phyloP scores from a whole-genome alignment of 2,113 vertebrate genomes.

The Leptobrachium leishanense region DNA sequence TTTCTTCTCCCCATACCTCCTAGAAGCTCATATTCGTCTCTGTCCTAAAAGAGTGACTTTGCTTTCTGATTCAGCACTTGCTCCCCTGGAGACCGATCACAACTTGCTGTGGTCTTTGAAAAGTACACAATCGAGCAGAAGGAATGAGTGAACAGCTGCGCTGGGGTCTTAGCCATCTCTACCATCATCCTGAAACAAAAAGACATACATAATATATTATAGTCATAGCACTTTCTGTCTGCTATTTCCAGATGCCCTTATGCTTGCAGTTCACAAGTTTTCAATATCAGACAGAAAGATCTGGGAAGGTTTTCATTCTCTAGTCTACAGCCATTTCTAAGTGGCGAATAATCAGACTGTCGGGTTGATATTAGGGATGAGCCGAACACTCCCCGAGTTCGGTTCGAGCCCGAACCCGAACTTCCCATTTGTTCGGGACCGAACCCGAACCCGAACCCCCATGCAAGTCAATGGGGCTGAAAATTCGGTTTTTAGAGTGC shows the following conservation, averaged over 20 bases:
- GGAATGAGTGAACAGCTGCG: slow-evolving; percentile 17
- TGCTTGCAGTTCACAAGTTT: slow-evolving; percentile 11
- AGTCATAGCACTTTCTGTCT: not conserved
- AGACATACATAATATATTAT: slow-evolving; percentile 20
- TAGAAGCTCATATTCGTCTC: not conserved
- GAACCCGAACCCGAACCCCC: too few relatives aligned
- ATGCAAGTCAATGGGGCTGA: too few relatives aligned
- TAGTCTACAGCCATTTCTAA: too few relatives aligned
- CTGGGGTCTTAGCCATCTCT: not conserved
- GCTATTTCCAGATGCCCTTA: slow-evolving; percentile 16
- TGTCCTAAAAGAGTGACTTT: slow-evolving; percentile 30
- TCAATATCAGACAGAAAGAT: too few relatives aligned
- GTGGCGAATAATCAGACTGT: too few relatives aligned
- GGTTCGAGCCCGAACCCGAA: too few relatives aligned
- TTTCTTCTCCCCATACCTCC: slow-evolving; percentile 17
- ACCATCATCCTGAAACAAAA: slow-evolving; percentile 22
- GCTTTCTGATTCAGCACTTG: slow-evolving; percentile 6
- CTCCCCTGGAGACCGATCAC: slow-evolving; percentile 8
- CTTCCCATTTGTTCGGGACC: too few relatives aligned
- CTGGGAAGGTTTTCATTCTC: too few relatives aligned
- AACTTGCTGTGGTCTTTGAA: slow-evolving; percentile 15
- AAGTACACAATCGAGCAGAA: slow-evolving; percentile 31
- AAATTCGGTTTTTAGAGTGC: too few relatives aligned
- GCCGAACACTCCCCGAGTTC: too few relatives aligned
- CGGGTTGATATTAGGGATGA: too few relatives aligned